phyloP scores from a whole-genome alignment of 37 sponge, comb jelly and placozoan genomes.

The Oopsacas minuta region DNA sequence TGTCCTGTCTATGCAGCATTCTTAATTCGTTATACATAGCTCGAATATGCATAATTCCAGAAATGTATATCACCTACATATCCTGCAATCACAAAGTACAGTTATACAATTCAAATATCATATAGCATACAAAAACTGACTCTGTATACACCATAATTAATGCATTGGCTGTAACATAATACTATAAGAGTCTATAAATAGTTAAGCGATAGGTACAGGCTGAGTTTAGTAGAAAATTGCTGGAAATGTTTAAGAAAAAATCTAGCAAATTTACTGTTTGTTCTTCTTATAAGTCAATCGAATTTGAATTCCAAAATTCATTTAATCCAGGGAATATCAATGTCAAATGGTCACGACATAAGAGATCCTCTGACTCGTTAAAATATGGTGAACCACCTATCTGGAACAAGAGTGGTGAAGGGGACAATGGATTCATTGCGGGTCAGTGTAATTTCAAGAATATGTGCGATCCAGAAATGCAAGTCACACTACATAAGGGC shows the following conservation, averaged over 20 bases:
- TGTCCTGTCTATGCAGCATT: no score
- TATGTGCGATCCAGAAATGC: neutral
- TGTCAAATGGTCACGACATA: conserved; percentile 3
- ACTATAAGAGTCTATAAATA: no score
- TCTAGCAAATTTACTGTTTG: neutral
- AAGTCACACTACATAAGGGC: neutral
- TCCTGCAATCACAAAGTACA: no score
- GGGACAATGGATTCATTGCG: neutral
- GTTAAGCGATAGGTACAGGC: no score
- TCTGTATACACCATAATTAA: no score
- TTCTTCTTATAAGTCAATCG: neutral
- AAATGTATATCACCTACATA: no score
- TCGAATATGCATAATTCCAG: no score
- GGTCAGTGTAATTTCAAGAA: neutral
- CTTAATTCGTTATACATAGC: no score
- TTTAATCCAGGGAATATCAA: neutral
- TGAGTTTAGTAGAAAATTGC: no score
- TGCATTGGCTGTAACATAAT: no score
- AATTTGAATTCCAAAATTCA: neutral
- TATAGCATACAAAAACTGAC: no score
- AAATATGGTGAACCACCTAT: neutral
- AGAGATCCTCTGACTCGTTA: neutral
- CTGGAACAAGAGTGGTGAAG: neutral
- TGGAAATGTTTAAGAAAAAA: conserved; percentile 15
- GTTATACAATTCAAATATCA: no score